Evolutionary conservation across 1,140 invertebrate genomes (phyloP), one percentile per base, ranked within the genome.

Genomic region (Chrysoperla carnea): DNA sequence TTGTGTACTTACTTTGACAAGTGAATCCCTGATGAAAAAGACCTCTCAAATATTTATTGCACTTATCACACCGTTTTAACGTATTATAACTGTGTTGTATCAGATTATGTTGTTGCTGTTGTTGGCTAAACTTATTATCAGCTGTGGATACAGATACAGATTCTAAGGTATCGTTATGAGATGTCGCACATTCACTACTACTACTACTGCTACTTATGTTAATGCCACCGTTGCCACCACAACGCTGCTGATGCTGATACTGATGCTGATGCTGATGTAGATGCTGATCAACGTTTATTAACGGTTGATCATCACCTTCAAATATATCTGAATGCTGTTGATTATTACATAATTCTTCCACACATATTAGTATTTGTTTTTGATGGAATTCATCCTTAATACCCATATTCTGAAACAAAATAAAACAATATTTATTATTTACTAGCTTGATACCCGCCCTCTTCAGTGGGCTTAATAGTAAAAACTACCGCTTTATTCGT

Each of bases 361-460:
- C 72, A 56, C 76, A 78, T 15, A 73, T 67, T 44, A 84, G 59
- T 48, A 84, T 76, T 36, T 75, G 70, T 53, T 72, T 75, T 52
- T 81, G 76, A 59, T 83, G 79, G 54, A 80, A 81, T 44, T 80
- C 77, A 64, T 84, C 80, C 56, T 76, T 76, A 53, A 84, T 78
- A 39, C 80, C 80, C 73, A 84, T 77, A 53, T 72, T 74, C 81
- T 84, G 61, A 6, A 65, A 60, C 43, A 55, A 60, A 51, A 54
- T 33, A 33, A 2, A 33, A 17, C 1, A 44, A 13, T 14, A 39
- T 39, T 23, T 14, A 37, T 9, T 17, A n/a, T n/a, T n/a, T n/a
- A n/a, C n/a, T n/a, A n/a, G n/a, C n/a, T n/a, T n/a, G n/a, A n/a
- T n/a, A n/a, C n/a, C n/a, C n/a, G n/a, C n/a, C n/a, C n/a, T n/a